Base-by-base conservation (phyloP, 2,888 invertebrate species). In the Machimus atricapillus region DNA sequence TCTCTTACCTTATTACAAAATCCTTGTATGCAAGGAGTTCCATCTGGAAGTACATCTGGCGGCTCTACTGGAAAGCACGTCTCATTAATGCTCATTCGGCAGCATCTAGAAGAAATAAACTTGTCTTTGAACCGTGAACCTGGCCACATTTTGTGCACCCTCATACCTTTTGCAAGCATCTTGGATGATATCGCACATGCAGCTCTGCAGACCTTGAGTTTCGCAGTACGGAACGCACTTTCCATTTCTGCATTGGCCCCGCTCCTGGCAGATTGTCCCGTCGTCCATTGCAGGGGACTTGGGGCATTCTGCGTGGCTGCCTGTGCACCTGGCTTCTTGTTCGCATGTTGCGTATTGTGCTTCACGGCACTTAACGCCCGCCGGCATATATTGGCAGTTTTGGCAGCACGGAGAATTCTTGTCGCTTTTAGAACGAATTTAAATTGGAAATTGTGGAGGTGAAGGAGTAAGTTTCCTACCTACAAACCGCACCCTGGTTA, bases 361-460 rank as follows among this genome's bases (percentile, higher is more conserved):
- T 91, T 98, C 97, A 83, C 98, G 95, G 90, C 98, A 98, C 91
- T 97, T 97, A 73, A 96, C 94, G 12, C 96, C 96, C 5, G 95
- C 94, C 82, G 95, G 94, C 94, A 98, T 97, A 91, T 96, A 97
- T 90, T 96, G 96, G 91, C 99, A 99, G 90, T 96, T 96, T 92
- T 97, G 96, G 91, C 99, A 99, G 91, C 99, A 99, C 5, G 98
- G 98, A 0, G 98, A 98, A 93, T 99, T 99, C 93, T 98, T 97
- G 92, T 98, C 98, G 91, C 98, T 98, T 52, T 27, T 19, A 74
- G 12, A 40, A n/a, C 12, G 2, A 83, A 73, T 76, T 37, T 46
- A 8, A 52, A 27, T 7, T 58, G 16, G 40, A 52, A 74, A 52
- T 6, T 52, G 1, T 52, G 6, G n/a, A 5, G 1, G 7, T 52